Evolutionary conservation across 1,140 invertebrate species (phyloP).

Genomic region (Pogonus chalceus): DNA sequence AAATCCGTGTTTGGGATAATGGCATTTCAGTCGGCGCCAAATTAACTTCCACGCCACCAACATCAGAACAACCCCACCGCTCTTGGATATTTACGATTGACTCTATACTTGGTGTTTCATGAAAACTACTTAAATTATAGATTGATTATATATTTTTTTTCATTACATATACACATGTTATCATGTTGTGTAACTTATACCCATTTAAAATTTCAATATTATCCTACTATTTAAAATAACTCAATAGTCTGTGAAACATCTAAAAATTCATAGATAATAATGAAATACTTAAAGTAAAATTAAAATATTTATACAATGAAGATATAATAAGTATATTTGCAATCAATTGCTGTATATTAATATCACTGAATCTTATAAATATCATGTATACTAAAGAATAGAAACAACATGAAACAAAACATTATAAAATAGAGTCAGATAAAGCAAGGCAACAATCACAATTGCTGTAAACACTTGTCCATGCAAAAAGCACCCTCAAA

Average conservation of each 20-base stretch:
- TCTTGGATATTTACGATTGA: no score
- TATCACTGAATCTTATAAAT: no score
- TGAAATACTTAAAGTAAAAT: no score
- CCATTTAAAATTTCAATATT: no score
- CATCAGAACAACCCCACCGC: neutral
- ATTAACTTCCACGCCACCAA: constrained; percentile 14
- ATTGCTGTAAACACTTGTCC: neutral
- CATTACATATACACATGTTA: neutral
- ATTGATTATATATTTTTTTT: neutral
- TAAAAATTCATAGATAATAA: no score
- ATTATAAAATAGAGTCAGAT: neutral
- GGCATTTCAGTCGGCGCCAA: constrained; percentile 17
- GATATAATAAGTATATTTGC: no score
- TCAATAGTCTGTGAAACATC: no score
- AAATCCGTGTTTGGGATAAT: constrained; percentile 22
- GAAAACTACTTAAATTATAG: neutral
- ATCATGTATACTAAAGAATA: no score
- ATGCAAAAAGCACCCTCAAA: neutral
- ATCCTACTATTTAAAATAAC: no score
- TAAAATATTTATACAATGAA: no score
- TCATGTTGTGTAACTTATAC: neutral
- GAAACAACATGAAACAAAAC: no score
- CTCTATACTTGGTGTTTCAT: neutral
- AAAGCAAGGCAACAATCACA: neutral
- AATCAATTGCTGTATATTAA: no score